Evolutionary conservation across 2,888 invertebrate genomes (phyloP).

Genomic region (Tenthredo amoena): DNA sequence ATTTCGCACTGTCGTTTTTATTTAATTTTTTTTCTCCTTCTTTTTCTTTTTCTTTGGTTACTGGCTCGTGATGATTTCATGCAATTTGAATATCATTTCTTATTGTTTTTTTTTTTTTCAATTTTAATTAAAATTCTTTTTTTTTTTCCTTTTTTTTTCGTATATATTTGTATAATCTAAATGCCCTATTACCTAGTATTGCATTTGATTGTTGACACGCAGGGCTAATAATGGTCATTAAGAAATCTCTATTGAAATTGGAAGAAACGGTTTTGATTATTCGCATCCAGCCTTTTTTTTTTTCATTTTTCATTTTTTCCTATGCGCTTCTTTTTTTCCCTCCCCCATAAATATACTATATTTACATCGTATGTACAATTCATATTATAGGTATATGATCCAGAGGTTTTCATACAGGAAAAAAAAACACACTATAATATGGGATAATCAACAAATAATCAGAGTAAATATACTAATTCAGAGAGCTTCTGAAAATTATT

Average conservation of each 20-base stretch:
- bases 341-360: conserved; percentile 42
- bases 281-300: conserved; percentile 30
- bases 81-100: background rate
- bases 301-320: conserved; percentile 57
- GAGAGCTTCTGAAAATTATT: background rate
- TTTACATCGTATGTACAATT: conserved; percentile 23
- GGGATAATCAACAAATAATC: background rate
- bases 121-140: background rate
- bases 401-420: background rate
- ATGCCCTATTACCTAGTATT: conserved; percentile 57
- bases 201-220: conserved; percentile 62
- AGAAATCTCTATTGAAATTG: conserved; percentile 29
- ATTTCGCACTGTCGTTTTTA: background rate
- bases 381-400: conserved; percentile 2
- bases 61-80: background rate
- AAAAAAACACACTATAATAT: background rate
- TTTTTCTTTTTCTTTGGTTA: background rate
- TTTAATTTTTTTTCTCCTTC: background rate
- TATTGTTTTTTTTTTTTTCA: background rate
- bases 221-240: conserved; percentile 46
- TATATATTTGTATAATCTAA: background rate
- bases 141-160: background rate
- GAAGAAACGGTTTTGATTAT: conserved; percentile 38
- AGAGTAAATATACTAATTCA: background rate
- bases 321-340: conserved; percentile 56